phyloP scores from a whole-genome alignment of 2,888 invertebrate species.

The Microplitis manilae region DNA sequence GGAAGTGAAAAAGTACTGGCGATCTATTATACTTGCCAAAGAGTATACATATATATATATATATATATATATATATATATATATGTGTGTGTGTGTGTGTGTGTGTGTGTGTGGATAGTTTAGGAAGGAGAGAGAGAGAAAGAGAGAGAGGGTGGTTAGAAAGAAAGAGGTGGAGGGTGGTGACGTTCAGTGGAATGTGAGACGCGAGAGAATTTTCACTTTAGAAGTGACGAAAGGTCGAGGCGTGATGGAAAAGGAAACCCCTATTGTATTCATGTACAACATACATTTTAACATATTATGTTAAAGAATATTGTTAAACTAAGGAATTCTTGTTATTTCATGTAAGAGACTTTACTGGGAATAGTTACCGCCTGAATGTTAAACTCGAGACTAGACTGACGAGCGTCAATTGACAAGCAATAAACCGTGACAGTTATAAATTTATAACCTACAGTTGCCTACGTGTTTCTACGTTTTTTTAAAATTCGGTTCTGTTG shows the following conservation, averaged over 20 bases:
- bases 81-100: too few species aligned
- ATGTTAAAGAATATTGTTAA: conserved; percentile 1
- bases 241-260: conserved; percentile 22
- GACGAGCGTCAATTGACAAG: background rate
- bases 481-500: too few species aligned
- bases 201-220: conserved; percentile 38
- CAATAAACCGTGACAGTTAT: background rate
- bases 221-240: conserved; percentile 11
- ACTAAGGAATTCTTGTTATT: conserved; percentile 1
- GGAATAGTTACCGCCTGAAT: background rate
- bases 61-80: too few species aligned
- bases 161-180: background rate
- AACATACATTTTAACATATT: background rate
- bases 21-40: conserved; percentile 42
- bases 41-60: conserved; percentile 8
- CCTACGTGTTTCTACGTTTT: background rate
- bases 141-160: conserved; percentile 28
- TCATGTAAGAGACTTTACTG: background rate
- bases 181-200: conserved; percentile 34
- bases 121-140: background rate
- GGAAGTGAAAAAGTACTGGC: conserved; percentile 38
- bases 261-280: background rate
- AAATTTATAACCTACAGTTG: background rate
- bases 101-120: too few species aligned
- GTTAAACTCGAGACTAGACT: background rate